phyloP scores from a whole-genome alignment of 2,797 vertebrate genomes.

The Cyclopterus lumpus region DNA sequence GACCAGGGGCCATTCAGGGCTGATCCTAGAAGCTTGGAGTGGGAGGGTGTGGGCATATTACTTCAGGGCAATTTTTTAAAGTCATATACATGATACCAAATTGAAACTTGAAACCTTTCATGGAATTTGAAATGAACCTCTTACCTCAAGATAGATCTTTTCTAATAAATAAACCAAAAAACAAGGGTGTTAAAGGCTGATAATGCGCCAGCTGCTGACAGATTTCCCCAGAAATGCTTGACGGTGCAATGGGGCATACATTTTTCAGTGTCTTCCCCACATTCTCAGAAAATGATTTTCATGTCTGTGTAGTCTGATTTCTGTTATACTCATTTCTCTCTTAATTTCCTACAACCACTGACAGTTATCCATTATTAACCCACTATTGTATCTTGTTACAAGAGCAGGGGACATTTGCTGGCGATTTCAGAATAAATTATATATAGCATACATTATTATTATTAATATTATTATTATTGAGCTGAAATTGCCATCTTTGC shows the following conservation, averaged over 20 bases:
- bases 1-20: conserved; percentile 43
- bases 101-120: no score
- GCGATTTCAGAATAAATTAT: no score
- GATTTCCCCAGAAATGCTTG: conserved; percentile 35
- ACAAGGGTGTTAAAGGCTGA: conserved; percentile 48
- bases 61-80: conserved; percentile 11
- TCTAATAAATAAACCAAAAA: conserved; percentile 50
- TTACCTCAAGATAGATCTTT: conserved; percentile 38
- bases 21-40: conserved; percentile 27
- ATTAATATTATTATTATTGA: no score
- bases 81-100: conserved; percentile 26
- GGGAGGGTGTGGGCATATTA: conserved; percentile 16
- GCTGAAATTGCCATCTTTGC: background rate
- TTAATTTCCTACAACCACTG: background rate
- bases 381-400: background rate
- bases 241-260: conserved; percentile 28
- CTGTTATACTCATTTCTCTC: background rate
- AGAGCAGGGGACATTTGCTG: background rate
- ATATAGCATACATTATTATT: no score
- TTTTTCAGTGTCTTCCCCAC: conserved; percentile 35
- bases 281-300: conserved; percentile 30
- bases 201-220: conserved; percentile 31
- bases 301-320: conserved; percentile 18
- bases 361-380: background rate
- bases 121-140: conserved; percentile 38